Evolutionary conservation across 1,140 invertebrate species (phyloP), one percentile per base, ranked within the genome.

Genomic region (Pachyrhynchus sulphureomaculatus): DNA sequence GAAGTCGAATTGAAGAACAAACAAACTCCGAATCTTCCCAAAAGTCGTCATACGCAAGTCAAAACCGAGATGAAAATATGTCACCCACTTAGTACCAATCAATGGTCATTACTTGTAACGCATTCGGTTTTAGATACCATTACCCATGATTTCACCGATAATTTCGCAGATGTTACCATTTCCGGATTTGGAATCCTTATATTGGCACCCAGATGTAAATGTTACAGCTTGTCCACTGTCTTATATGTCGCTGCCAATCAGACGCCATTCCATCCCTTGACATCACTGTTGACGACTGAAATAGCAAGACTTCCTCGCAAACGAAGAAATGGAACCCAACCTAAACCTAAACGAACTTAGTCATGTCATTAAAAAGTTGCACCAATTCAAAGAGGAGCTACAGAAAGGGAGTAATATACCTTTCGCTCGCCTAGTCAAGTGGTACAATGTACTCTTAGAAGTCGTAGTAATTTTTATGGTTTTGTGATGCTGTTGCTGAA

Each of bases 201-300:
- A 21, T 13, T 64, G 9, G 6, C 21, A 44, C 8, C 45, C 24
- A 13, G n/a, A 36, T 64, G 62, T 20, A 54, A 64, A 44, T 53
- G 49, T 32, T 64, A 47, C 20, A 64, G 55, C 2, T 33, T 59
- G 12, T 58, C 41, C 10, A 53, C 62, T n/a, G n/a, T 64, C 6
- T 26, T 57, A 2, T 15, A 34, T 9, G 21, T 42, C 8, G 20
- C 26, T 6, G 45, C 42, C 6, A 59, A 64, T 21, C 55, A 9
- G 36, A 64, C 21, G 52, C 29, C 24, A 54, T 59, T 10, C 48
- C 62, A 2, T 8, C 17, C 4, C 20, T 64, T 4, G 41, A 64
- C 23, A 58, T 62, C 20, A 48, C 23, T 9, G n/a, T 5, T 32
- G 62, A 64, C 34, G 24, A 53, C 13, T 64, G 48, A 39, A 18